Base-by-base conservation (phyloP, 1,140 invertebrate genomes). In the Drosophila pachea region DNA sequence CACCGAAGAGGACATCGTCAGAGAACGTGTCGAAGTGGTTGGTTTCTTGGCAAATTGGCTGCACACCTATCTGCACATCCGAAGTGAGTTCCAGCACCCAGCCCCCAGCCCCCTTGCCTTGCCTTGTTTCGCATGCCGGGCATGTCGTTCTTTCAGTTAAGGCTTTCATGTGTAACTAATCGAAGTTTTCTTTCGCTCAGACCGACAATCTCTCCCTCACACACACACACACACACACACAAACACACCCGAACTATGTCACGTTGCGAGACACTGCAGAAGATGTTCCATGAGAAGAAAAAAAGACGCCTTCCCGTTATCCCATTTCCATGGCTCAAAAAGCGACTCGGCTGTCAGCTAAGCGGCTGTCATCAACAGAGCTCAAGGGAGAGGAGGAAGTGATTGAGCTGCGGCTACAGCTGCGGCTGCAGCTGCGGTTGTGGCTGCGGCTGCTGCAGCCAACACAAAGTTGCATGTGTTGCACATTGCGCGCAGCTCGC, bases 31-130 rank as follows among this genome's bases (percentile, higher is more conserved):
- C 52, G 60, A 81, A 62, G 79, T 84, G 47, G 61, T 87, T 78
- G 83, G 83, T 52, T 87, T 87, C 67, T 68, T 87, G 49, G 63
- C 68, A 61, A 82, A 87, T 75, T 87, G 83, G 83, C 66, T 84
- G 40, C 45, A 73, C 67, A 70, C 73, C 64, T 84, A 78, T 66
- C 59, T 76, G 35, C 68, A 84, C 45, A 81, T 87, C 29, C 68
- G 66, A 78, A 79, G 83, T 87, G 78, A 87, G 83, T 82, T 76
- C 36, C 35, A 47, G 49, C 38, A 49, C 40, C 9, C 48, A 12
- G 31, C 29, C 8, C 36, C 56, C 7, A 38, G 8, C 36, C 48
- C n/a, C 31, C 32, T 48, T 5, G 8, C 38, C 53, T 22, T 3
- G 3, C 22, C 22, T 22, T 22, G 22, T 22, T 22, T 22, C 22